These are phyloP conservation scores for Xiphophorus couchianus DNA, from an alignment of 2,113 vertebrate species.

Conservation along the genomic window DNA sequence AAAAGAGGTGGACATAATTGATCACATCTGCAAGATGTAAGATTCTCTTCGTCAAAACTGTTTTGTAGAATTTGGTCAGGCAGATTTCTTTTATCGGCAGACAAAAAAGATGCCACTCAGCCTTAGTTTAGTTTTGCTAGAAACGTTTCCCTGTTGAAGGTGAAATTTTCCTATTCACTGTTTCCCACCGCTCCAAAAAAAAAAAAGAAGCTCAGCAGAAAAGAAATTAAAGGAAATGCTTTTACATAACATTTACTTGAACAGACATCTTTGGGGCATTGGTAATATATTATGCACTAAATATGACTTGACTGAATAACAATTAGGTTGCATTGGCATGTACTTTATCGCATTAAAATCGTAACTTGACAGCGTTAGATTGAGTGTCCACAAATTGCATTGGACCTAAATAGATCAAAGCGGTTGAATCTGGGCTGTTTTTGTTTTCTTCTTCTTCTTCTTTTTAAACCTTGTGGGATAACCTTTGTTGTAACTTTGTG, in stretches of 20 bases:
- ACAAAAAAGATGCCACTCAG: neutral
- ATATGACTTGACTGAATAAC: too few species aligned
- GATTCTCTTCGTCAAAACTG: neutral
- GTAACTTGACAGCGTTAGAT: too few species aligned
- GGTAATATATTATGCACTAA: too few species aligned
- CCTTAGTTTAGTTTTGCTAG: neutral
- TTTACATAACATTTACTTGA: neutral
- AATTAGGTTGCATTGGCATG: too few species aligned
- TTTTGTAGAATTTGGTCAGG: neutral
- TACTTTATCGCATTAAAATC: too few species aligned
- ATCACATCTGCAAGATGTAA: neutral
- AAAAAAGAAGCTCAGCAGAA: neutral
- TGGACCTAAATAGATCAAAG: neutral
- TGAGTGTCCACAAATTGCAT: too few species aligned
- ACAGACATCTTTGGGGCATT: too few species aligned
- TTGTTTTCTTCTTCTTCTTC: neutral
- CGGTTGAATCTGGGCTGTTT: neutral
- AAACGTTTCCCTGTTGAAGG: neutral
- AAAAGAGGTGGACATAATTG: neutral
- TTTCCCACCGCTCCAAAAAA: neutral
- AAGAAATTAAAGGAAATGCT: neutral
- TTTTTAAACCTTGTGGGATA: neutral
- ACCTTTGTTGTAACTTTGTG: neutral
- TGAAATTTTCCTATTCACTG: neutral
- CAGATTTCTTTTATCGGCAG: neutral